Conservation (phyloP, 2,888 invertebrate genomes). For the Eupithecia subumbrata region DNA sequence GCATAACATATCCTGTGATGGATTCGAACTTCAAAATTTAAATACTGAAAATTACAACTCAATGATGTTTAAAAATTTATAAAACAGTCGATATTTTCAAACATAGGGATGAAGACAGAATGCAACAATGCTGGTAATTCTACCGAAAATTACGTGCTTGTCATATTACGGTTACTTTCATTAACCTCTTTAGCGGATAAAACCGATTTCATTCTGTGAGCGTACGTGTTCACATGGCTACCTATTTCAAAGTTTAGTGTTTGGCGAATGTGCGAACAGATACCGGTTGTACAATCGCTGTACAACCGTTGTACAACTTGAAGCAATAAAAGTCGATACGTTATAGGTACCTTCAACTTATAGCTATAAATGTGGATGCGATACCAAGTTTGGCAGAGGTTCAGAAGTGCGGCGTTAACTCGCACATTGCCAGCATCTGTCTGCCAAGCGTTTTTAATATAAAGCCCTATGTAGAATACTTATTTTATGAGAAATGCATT, state of each 20-base stretch:
- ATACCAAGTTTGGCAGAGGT: constrained; percentile 69
- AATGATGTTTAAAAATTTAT: too few relatives aligned
- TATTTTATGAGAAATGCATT: constrained; percentile 28
- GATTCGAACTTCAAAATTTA: not conserved
- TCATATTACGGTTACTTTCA: not conserved
- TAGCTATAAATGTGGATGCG: constrained; percentile 66
- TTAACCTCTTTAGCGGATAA: not conserved
- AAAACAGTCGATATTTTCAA: too few relatives aligned
- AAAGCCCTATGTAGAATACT: constrained; percentile 46
- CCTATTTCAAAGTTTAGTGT: constrained; percentile 1
- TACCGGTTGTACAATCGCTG: constrained; percentile 52
- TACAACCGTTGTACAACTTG: constrained; percentile 53
- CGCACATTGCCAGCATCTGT: constrained; percentile 74
- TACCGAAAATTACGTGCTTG: not conserved
- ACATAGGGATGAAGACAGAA: not conserved
- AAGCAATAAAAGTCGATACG: constrained; percentile 67
- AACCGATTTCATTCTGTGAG: not conserved
- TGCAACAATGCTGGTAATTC: not conserved
- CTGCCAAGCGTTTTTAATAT: constrained; percentile 72
- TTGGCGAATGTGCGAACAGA: constrained; percentile 10
- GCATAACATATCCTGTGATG: not conserved
- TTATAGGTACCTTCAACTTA: constrained; percentile 39
- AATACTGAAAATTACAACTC: too few relatives aligned
- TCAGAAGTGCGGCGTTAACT: constrained; percentile 72
- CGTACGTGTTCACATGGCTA: not conserved